Base-by-base conservation (phyloP, 1,140 invertebrate species). In the Drosophila sproati region DNA sequence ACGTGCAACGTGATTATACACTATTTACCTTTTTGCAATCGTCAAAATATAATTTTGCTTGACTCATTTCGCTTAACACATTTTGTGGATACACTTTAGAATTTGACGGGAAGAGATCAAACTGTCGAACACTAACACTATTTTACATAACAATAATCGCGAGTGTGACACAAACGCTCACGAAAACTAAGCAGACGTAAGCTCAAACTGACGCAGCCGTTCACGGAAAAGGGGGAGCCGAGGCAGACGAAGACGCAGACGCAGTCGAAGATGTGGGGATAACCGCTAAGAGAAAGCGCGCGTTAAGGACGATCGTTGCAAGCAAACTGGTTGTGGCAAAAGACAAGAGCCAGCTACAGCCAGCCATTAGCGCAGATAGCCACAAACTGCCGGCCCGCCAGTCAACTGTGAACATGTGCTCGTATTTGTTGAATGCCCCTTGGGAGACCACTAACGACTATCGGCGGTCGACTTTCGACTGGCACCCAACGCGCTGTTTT, bases 261-360 rank as follows among this genome's bases (percentile, higher is more conserved):
- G 28, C 3, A 10, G 28, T 5, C 29, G 43, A 20, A 32, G 20
- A 12, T 39, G 10, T 34, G 34, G 34, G 4, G 34, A 20, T 2
- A 20, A 57, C 47, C 47, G 47, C 4, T 31, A 52, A 47, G 43
- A 48, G 59, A 31, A 31, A 48, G 32, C 82, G 63, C 82, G 68
- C 76, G 59, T 63, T 80, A 83, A 85, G 81, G 81, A 85, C 80
- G 83, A 88, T 88, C 80, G 77, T 56, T 88, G 77, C 67, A 50
- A 77, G 60, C 73, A 88, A 88, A 88, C 83, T 88, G 83, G 83
- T 88, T 88, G 83, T 64, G 47, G 55, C 66, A 82, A 12, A 12
- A 12, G 12, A 12, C 12, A 12, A n/a, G 32, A 34, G 12, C 28
- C 41, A 43, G 62, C 83, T 20, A 20, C 20, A 20, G 20, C 63